Evolutionary conservation across 2,888 invertebrate genomes (phyloP), one percentile per base, ranked within the genome.

Genomic region (Philereme transversata): DNA sequence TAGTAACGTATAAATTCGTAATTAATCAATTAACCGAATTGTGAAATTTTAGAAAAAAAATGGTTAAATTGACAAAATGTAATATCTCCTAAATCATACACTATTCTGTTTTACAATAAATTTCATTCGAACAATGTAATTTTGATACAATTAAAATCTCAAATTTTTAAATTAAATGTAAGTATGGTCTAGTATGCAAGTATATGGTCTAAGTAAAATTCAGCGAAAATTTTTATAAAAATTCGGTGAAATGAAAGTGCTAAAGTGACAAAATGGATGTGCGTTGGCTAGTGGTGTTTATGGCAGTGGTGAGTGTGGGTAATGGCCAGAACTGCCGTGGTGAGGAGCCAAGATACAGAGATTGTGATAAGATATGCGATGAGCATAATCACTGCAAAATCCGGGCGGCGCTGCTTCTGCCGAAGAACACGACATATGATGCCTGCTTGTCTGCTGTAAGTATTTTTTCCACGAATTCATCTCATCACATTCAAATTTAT

Each of bases 401-500:
- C 46, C 90, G 94, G 54, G 94, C 95, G 0, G 94, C 95, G 3
- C 87, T 96, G 22, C 84, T 96, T 64, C 80, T 96, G 60, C 95
- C 96, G 0, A 91, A 92, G 55, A 94, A 94, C 73, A 86, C 90
- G 34, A 80, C 82, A 0, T 93, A 90, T 51, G 90, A 93, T 65
- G 94, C 93, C 11, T 94, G 93, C 59, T 82, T 93, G 77, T 84
- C 88, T 9, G 91, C 83, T 71, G 94, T 94, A 66, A 87, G 91
- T 85, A 75, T 60, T 8, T 40, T 22, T 22, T 22, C 22, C 22
- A 3, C 22, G 22, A 22, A 22, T 22, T 22, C 22, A 22, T 22
- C 22, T 22, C 22, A 22, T 22, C 22, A 22, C 22, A 22, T 22
- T 3, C 22, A 22, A 22, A 22, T 22, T 22, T 22, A 22, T 22